These are phyloP conservation scores for Ceratoteleas bidentatus DNA, from an alignment of 1,140 invertebrate species.

Conservation along the genomic window DNA sequence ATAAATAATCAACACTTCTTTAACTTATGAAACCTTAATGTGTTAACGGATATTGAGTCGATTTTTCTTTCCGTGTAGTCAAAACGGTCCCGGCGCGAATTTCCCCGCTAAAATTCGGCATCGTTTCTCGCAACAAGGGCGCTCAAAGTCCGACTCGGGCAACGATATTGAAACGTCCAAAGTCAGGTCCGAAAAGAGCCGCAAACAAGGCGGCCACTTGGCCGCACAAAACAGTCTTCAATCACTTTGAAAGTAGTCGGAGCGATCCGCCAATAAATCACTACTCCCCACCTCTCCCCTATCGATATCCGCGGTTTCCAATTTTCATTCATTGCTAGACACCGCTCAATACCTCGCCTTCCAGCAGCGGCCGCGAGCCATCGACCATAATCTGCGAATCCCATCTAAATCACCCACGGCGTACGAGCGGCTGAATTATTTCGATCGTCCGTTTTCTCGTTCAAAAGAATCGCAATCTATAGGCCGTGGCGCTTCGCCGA, in stretches of 20 bases:
- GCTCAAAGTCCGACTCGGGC: constrained; percentile 3
- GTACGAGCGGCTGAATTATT: constrained; percentile 74
- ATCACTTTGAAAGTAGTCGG: constrained; percentile 74
- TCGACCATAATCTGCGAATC: constrained; percentile 73
- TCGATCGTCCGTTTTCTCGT: constrained; percentile 70
- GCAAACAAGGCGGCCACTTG: constrained; percentile 54
- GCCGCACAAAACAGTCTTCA: constrained; percentile 68
- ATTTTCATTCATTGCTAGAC: constrained; percentile 74
- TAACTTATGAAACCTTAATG: too few species aligned
- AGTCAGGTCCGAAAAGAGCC: constrained; percentile 39
- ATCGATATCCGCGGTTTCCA: constrained; percentile 73
- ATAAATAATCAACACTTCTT: too few species aligned
- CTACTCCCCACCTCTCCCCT: constrained; percentile 67
- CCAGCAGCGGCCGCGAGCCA: constrained; percentile 66
- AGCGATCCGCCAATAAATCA: constrained; percentile 73
- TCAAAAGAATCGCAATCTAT: constrained; percentile 60
- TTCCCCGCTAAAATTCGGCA: constrained; percentile 23
- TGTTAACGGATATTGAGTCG: too few species aligned
- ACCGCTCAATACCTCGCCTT: constrained; percentile 72
- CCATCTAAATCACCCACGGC: constrained; percentile 71
- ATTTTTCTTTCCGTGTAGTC: too few species aligned
- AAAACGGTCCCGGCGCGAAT: constrained; percentile 13
- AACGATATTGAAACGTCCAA: constrained; percentile 57
- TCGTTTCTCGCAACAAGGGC: constrained; percentile 1
- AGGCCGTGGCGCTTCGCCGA: constrained; percentile 26